Evolutionary conservation across 1,140 invertebrate species (phyloP), one percentile per base, ranked within the genome.

Genomic region (Pteromalus puparum): DNA sequence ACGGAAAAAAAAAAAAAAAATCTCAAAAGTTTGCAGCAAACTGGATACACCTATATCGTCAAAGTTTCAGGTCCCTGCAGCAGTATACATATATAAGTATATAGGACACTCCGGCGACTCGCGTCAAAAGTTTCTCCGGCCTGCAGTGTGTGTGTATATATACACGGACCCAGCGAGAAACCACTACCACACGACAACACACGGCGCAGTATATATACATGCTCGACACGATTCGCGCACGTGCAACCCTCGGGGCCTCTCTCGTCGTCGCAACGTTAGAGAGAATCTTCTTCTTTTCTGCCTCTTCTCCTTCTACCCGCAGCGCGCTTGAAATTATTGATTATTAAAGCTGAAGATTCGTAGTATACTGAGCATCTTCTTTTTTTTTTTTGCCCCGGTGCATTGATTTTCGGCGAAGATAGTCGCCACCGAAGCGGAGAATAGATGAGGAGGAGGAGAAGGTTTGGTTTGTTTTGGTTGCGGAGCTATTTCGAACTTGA

Each of bases 291-390:
- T 72, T 72, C 30, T 72, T 13, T 67, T 67, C 18, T 72, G 26
- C 68, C 4, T 72, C 28, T 28, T 75, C 65, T 75, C 21, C 12
- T 68, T 12, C 48, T 38, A 53, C 61, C 72, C 67, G 53, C 30
- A 77, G 73, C 73, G 76, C 5, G 61, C 53, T 76, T 38, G 82
- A 90, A 92, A 91, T 91, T 91, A 91, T 92, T 92, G 90, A 92
- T 92, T 90, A 91, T 91, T 91, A 92, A 91, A 90, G 81, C 85
- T 86, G 83, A 86, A 85, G 48, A 61, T 77, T 46, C 24, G 4
- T 38, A 78, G 48, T n/a, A 34, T n/a, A 1, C 42, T 7, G 26
- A 81, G 38, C 42, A n/a, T n/a, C n/a, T n/a, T n/a, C 72, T 81
- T 46, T 70, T 18, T 10, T 15, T 53, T 53, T 53, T 15, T 13